Evolutionary conservation across 2,888 invertebrate species (phyloP), one percentile per base, ranked within the genome.

Genomic region (Timema cristinae): DNA sequence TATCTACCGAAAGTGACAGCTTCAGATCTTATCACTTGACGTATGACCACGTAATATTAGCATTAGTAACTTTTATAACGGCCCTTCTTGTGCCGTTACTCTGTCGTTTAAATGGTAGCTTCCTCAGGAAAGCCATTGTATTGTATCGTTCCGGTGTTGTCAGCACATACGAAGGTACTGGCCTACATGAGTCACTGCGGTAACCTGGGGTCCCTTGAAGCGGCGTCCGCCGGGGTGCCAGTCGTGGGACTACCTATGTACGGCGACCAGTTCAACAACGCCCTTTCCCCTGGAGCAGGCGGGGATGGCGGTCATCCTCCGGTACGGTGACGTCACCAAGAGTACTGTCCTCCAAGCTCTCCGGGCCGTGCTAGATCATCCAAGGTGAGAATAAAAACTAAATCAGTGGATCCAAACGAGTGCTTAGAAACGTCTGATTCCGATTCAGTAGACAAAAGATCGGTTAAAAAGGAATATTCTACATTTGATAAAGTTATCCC

Each of bases 151-250:
- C 32, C 32, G 32, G 32, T 32, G 32, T 16, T 70, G 16, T 10
- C 78, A 89, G 89, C 85, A 77, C 91, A 92, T 79, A 88, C 88
- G 0, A 91, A 91, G 76, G 86, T 90, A 0, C 82, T 86, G 71
- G 88, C 87, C 0, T 91, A 90, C 77, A 85, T 92, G 76, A 88
- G 89, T 0, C 92, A 93, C 79, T 91, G 89, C 0, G 93, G 92
- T 0, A 86, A 91, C 77, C 84, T 92, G 77, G 90, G 91, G 70
- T 80, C 88, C 50, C 87, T 89, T 0, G 92, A 92, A 79, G 87
- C 89, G 0, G 85, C 87, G 2, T 85, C 87, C 76, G 86, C 86
- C 74, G 90, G 89, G 7, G 87, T 90, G 10, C 90, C 91, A 0
- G 83, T 89, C 70, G 79, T 91, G 9, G 82, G 87, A 0, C 85